Conservation (phyloP, 2,113 vertebrate genomes). For the Solenodon paradoxus region DNA sequence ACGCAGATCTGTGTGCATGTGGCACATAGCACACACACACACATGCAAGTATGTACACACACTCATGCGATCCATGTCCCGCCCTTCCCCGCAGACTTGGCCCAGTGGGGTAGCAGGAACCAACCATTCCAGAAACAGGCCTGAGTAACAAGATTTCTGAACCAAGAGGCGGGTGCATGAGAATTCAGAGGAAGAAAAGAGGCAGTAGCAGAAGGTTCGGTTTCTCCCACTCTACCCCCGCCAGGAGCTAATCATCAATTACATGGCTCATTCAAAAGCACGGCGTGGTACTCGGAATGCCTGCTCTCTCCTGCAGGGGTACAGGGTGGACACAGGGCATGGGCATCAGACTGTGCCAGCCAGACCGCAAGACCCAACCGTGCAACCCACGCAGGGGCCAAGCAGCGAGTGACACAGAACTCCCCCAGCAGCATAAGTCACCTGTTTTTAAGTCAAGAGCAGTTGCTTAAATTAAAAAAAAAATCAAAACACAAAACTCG, state of each 20-base stretch:
- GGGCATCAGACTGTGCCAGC: constrained; percentile 29
- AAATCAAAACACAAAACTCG: no score
- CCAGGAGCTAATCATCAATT: constrained; percentile 19
- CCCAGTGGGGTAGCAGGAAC: background rate
- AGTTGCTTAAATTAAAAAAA: constrained; percentile 58
- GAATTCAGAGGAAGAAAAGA: background rate
- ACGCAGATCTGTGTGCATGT: fast-evolving
- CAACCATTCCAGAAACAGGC: background rate
- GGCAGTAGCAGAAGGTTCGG: background rate
- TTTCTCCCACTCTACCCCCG: constrained; percentile 11
- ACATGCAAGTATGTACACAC: background rate
- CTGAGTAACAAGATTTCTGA: background rate
- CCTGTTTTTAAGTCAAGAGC: constrained; percentile 84
- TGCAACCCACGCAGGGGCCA: no score
- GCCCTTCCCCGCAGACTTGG: background rate
- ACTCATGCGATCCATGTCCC: fast-evolving
- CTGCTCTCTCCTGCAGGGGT: background rate
- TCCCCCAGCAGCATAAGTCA: constrained; percentile 80
- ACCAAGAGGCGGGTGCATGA: background rate
- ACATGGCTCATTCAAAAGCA: constrained; percentile 31
- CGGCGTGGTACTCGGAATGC: constrained; percentile 54
- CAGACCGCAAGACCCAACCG: background rate
- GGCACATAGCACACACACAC: fast-evolving
- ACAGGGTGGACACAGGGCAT: constrained; percentile 25
- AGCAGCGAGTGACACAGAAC: constrained; percentile 47